Percentiles rank a stretch among this genome's conserved stretches.
These are phyloP conservation scores for Neoaliturus tenellus DNA, from an alignment of 2,888 invertebrate genomes.

Conservation along the genomic window DNA sequence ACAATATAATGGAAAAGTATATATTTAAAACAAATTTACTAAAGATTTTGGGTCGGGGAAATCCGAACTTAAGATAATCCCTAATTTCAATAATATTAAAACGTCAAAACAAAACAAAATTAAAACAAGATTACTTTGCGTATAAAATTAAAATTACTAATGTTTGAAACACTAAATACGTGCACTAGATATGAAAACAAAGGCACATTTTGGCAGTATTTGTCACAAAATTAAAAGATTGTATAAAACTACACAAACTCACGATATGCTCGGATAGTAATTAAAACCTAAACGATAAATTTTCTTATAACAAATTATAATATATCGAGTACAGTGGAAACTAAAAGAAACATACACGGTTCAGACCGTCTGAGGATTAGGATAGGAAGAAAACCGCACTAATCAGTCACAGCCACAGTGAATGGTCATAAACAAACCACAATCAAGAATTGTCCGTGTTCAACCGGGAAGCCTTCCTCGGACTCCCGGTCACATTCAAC, in stretches of 20 bases:
- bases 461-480: neutral
- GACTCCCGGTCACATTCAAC: neutral
- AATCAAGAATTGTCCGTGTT: conserved; percentile 40
- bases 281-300: conserved; percentile 39
- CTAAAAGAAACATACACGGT: conserved; percentile 29
- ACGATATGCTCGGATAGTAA: conserved; percentile 12
- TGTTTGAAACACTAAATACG: conserved; percentile 18
- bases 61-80: neutral
- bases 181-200: conserved; percentile 52
- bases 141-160: conserved; percentile 37
- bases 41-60: conserved; percentile 7
- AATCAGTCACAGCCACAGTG: conserved; percentile 44
- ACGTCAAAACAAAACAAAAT: neutral
- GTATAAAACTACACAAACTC: conserved; percentile 40
- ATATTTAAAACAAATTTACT: neutral
- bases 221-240: conserved; percentile 46
- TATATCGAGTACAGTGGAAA: conserved; percentile 6
- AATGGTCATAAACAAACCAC: conserved; percentile 47
- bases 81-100: neutral
- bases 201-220: conserved; percentile 52
- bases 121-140: conserved; percentile 7
- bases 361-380: neutral
- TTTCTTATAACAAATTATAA: conserved; percentile 38
- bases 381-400: conserved; percentile 38
- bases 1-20: conserved; percentile 11